phyloP scores from a whole-genome alignment of 2,113 vertebrate genomes.

The Hypocryptadius cinnamomeus region DNA sequence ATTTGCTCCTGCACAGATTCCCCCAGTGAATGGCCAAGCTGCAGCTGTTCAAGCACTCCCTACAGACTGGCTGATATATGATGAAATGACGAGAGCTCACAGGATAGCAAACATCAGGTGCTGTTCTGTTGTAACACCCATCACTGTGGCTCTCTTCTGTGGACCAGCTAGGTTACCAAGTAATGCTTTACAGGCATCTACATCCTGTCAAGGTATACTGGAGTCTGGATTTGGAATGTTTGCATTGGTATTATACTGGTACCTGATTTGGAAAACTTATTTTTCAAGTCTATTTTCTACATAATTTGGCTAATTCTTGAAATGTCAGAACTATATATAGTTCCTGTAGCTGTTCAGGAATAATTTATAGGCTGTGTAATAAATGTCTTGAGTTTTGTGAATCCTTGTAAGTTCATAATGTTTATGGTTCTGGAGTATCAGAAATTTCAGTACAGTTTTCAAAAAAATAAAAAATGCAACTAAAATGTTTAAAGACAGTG shows the following conservation, averaged over 20 bases:
- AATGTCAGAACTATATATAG: fast-evolving
- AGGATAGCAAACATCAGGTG: slow-evolving; percentile 86
- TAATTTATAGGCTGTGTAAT: not conserved
- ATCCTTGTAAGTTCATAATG: not conserved
- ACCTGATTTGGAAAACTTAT: not conserved
- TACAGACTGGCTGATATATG: slow-evolving; percentile 91
- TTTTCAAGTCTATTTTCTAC: not conserved
- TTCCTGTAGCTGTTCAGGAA: not conserved
- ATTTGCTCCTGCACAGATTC: slow-evolving; percentile 66
- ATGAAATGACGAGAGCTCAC: slow-evolving; percentile 88
- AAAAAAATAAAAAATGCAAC: not conserved
- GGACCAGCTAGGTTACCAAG: slow-evolving; percentile 80
- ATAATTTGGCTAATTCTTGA: not conserved
- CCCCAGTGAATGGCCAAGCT: slow-evolving; percentile 74
- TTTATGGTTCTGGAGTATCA: not conserved
- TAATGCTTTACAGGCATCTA: slow-evolving; percentile 74
- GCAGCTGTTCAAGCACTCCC: slow-evolving; percentile 76
- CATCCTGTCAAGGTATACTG: slow-evolving; percentile 59
- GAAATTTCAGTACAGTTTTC: not conserved
- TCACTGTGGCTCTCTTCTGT: slow-evolving; percentile 83
- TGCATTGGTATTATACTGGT: not conserved
- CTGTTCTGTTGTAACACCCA: slow-evolving; percentile 82
- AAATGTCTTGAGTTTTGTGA: not conserved
- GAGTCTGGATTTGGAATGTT: not conserved
- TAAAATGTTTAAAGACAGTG: not conserved